Base-by-base conservation (phyloP, 1,140 invertebrate genomes). In the Limonius californicus region DNA sequence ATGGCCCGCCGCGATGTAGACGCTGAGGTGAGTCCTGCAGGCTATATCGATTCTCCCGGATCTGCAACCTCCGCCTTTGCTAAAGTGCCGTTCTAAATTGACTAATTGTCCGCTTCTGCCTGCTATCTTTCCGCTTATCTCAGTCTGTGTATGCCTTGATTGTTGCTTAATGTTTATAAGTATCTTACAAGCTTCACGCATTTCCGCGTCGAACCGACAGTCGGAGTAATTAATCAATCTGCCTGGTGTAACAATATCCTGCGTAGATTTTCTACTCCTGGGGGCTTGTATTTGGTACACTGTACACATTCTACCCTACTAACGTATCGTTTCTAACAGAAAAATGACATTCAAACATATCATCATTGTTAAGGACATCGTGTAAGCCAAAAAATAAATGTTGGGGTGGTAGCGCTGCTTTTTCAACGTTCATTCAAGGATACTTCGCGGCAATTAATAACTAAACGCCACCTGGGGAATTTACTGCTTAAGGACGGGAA, bases 1-100 rank as follows among this genome's bases (percentile, higher is more conserved):
- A 68, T 68, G 64, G 68, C 64, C 50, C 55, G 60, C 39, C 59
- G 62, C 63, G 64, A 70, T 72, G 66, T 73, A 66, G 66, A 50
- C 56, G 59, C 56, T 71, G 66, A 73, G 72, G 71, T 73, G 70
- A 73, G 69, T 68, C 18, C 43, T 66, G 64, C 59, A 21, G 21
- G 63, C 45, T 50, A 50, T 50, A 50, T 50, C 45, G 45, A 50
- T 50, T 50, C 14, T 50, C 45, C 45, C 45, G 45, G 45, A 50
- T 14, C 16, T 50, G 3, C 45, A 50, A 50, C 45, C 45, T 7
- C 45, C 45, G 45, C 45, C 45, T 50, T 12, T 19, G 14, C n/a
- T n/a, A 50, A 18, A 7, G 19, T 19, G 3, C 19, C 15, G 45
- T 11, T 2, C 16, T 18, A 18, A 50, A 12, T 2, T 50, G 45